Conservation (phyloP, 2,797 vertebrate genomes). For the Mormyrus proboscirostris region DNA sequence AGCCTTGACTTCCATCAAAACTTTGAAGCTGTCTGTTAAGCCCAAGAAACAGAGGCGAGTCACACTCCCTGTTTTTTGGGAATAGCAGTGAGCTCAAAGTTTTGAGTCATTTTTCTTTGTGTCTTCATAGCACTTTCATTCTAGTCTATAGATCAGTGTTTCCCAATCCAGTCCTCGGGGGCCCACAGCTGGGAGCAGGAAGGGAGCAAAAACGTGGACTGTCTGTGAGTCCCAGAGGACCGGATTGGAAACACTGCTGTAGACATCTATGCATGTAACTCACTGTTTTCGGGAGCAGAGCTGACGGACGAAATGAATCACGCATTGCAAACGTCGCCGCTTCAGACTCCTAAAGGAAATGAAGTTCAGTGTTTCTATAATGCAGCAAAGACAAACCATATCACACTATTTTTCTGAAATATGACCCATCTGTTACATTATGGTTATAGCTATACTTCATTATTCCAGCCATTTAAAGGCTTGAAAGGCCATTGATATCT, state of each 20-base stretch:
- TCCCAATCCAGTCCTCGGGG: neutral
- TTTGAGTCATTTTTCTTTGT: conserved; percentile 16
- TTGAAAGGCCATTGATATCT: neutral
- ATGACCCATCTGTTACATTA: neutral
- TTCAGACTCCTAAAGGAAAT: neutral
- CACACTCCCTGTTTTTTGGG: neutral
- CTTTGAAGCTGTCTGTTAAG: neutral
- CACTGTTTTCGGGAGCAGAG: conserved; percentile 24
- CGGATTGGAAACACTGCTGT: neutral
- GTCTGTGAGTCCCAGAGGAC: neutral
- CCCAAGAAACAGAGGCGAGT: neutral
- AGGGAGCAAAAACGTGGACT: neutral
- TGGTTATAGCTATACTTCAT: neutral
- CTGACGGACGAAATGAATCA: neutral
- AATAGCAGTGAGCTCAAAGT: neutral
- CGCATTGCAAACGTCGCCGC: neutral
- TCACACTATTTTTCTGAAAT: neutral
- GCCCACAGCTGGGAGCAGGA: neutral
- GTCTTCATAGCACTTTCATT: neutral
- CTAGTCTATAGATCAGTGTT: neutral
- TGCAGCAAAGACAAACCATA: neutral
- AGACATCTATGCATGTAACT: neutral
- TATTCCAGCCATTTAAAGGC: neutral
- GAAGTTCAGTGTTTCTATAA: neutral
- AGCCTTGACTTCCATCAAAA: conserved; percentile 9